phyloP scores from a whole-genome alignment of 2,888 invertebrate genomes.

The Rhopalosiphum nymphaeae region DNA sequence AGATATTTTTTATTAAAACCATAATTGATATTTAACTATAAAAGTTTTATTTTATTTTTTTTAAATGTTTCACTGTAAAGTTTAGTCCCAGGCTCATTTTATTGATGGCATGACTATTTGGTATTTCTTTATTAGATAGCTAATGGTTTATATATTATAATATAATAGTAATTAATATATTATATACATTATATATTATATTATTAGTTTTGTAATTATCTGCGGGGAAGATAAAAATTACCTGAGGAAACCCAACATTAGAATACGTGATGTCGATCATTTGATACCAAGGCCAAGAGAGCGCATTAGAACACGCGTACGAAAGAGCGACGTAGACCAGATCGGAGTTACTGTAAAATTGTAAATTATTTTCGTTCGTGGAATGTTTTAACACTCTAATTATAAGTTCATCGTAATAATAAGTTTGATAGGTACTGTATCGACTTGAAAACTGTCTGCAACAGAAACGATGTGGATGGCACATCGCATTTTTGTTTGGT shows the following conservation, averaged over 20 bases:
- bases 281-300: constrained; percentile 44
- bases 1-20: background rate
- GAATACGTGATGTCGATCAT: constrained; percentile 33
- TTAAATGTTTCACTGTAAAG: background rate
- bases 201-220: background rate
- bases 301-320: constrained; percentile 32
- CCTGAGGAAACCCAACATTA: background rate
- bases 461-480: background rate
- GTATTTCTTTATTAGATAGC: background rate
- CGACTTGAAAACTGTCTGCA: background rate
- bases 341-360: background rate
- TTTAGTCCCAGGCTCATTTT: background rate
- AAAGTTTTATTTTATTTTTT: background rate
- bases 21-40: background rate
- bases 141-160: background rate
- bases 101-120: background rate
- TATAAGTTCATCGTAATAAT: background rate
- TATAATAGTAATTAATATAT: too few relatives aligned
- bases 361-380: background rate
- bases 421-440: background rate
- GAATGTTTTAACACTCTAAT: background rate
- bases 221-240: background rate
- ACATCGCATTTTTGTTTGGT: background rate
- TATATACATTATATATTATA: too few relatives aligned
- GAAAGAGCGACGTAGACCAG: background rate